Evolutionary conservation across 2,113 vertebrate genomes (phyloP).

Genomic region (Rhynchomys soricoides): DNA sequence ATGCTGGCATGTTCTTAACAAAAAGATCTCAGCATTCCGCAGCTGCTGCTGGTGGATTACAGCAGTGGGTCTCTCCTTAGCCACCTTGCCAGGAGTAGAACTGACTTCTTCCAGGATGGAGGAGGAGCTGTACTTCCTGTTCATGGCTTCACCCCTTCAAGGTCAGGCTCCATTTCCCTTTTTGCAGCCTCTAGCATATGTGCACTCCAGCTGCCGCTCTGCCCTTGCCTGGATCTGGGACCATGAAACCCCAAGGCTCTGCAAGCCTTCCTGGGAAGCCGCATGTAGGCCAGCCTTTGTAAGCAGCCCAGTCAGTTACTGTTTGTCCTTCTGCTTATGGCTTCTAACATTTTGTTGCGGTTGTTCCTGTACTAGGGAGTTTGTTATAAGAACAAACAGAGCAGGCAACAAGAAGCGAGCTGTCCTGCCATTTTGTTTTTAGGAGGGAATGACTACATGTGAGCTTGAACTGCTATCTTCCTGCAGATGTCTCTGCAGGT

Average conservation of each 20-base stretch:
- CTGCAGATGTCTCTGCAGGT: conserved; percentile 9
- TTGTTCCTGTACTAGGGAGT: conserved; percentile 1
- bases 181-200: background rate
- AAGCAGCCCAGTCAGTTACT: background rate
- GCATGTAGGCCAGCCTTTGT: background rate
- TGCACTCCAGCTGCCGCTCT: accelerated
- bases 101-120: background rate
- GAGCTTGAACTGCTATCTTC: background rate
- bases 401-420: background rate
- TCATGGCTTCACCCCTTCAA: background rate
- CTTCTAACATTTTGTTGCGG: background rate
- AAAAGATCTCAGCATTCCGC: background rate
- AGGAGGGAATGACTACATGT: background rate
- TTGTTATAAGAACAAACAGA: conserved; percentile 54
- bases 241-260: background rate
- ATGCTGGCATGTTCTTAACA: background rate
- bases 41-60: accelerated
- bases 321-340: conserved; percentile 16
- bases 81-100: background rate
- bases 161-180: background rate
- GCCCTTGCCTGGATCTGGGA: background rate
- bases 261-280: background rate
- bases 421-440: conserved; percentile 12
- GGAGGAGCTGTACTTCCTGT: background rate
- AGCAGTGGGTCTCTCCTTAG: background rate